These are phyloP conservation scores for Poliocrania exsul DNA, from an alignment of 2,797 vertebrate genomes.

Conservation along the genomic window DNA sequence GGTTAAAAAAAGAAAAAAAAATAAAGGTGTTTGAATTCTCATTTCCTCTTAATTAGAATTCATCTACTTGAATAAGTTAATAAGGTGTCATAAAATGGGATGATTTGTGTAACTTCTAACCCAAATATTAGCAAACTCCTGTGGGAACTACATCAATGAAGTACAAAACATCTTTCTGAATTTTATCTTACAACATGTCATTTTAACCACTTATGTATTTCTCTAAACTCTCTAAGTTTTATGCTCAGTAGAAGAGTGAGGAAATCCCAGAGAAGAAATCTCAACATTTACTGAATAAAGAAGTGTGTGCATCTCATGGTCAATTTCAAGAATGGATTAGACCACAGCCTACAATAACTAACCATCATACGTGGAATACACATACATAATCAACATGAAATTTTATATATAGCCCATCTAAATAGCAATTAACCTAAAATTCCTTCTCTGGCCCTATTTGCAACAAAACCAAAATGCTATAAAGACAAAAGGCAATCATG, in stretches of 20 bases:
- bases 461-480: background rate
- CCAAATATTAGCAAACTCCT: conserved; percentile 62
- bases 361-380: background rate
- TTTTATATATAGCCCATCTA: background rate
- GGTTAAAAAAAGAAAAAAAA: background rate
- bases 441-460: background rate
- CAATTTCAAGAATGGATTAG: background rate
- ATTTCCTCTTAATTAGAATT: conserved; percentile 27
- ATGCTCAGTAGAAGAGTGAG: background rate
- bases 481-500: background rate
- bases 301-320: background rate
- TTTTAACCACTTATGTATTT: background rate
- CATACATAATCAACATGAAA: background rate
- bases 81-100: background rate
- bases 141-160: conserved; percentile 40
- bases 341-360: background rate
- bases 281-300: background rate
- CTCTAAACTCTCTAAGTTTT: background rate
- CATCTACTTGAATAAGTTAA: conserved; percentile 38
- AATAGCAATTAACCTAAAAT: background rate
- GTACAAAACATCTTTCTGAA: conserved; percentile 14
- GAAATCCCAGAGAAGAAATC: background rate
- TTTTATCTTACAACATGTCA: conserved; percentile 3
- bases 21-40: background rate
- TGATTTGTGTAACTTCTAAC: conserved; percentile 50